Conservation (phyloP, 37 sponge, comb jelly and placozoan species). For the Beroe forskalii region DNA sequence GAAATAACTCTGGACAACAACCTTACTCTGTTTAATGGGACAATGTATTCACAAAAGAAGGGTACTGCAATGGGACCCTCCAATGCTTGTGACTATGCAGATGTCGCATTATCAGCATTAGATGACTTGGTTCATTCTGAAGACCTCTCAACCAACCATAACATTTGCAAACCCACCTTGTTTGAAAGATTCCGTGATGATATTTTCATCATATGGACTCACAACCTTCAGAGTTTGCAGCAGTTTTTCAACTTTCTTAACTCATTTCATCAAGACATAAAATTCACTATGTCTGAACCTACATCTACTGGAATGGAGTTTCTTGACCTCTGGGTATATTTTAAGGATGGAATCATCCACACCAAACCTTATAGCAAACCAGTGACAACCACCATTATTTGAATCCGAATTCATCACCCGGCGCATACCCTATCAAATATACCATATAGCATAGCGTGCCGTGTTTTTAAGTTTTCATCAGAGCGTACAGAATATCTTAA, state of each 20-base stretch:
- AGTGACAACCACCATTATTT: not conserved
- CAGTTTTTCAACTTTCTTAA: too few species aligned
- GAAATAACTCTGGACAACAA: not conserved
- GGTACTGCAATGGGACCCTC: not conserved
- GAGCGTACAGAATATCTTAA: not conserved
- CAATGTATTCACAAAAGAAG: not conserved
- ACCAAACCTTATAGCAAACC: too few species aligned
- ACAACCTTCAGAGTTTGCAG: not conserved
- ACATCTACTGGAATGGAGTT: too few species aligned
- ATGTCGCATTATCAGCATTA: not conserved
- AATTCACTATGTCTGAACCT: too few species aligned
- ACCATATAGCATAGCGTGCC: not conserved
- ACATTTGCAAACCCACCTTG: too few species aligned
- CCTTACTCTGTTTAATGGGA: not conserved
- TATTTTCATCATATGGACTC: too few species aligned
- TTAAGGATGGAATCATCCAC: too few species aligned
- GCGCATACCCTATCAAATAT: not conserved
- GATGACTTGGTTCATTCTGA: not conserved
- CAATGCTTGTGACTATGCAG: not conserved
- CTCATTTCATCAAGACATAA: too few species aligned
- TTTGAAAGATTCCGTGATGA: too few species aligned
- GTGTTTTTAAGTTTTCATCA: not conserved
- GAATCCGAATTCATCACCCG: not conserved
- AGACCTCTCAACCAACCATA: too few species aligned
- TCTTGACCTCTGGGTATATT: too few species aligned